Percentiles rank a stretch among this genome's conserved stretches.
These are phyloP conservation scores for Noctilio leporinus DNA, from an alignment of 2,113 vertebrate genomes.

Conservation along the genomic window DNA sequence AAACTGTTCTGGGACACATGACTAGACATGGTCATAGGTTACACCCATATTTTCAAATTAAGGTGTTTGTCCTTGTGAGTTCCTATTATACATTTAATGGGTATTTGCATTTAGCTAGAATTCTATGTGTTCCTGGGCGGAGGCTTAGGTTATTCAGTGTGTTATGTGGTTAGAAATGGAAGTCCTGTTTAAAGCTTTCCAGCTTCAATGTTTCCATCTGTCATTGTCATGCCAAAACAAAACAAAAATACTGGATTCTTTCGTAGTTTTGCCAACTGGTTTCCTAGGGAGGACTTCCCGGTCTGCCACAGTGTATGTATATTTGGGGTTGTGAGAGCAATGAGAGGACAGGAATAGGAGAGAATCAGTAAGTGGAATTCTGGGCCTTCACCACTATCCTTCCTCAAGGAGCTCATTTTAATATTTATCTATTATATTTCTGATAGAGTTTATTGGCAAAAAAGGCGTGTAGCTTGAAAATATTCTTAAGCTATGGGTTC, in stretches of 20 bases:
- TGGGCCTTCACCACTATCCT: not conserved
- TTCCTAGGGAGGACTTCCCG: not conserved
- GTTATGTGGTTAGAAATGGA: not conserved
- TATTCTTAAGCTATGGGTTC: not conserved
- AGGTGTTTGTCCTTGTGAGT: not conserved
- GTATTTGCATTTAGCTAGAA: not conserved
- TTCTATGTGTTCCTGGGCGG: not conserved
- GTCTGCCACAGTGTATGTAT: not conserved
- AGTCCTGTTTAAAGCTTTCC: not conserved
- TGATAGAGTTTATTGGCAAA: not conserved
- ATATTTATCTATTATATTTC: not conserved
- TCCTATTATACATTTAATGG: not conserved
- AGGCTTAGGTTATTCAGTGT: not conserved
- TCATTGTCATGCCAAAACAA: not conserved
- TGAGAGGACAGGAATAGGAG: too few species aligned
- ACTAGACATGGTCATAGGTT: not conserved
- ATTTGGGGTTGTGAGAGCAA: accelerated
- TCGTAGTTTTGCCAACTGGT: not conserved
- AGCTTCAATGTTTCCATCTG: not conserved
- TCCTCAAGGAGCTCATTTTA: not conserved
- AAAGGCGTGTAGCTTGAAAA: not conserved
- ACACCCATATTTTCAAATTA: not conserved
- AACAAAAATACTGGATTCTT: not conserved
- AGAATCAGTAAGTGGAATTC: not conserved
- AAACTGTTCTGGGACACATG: not conserved